phyloP scores from a whole-genome alignment of 2,113 vertebrate genomes.

The Tupaia tana region DNA sequence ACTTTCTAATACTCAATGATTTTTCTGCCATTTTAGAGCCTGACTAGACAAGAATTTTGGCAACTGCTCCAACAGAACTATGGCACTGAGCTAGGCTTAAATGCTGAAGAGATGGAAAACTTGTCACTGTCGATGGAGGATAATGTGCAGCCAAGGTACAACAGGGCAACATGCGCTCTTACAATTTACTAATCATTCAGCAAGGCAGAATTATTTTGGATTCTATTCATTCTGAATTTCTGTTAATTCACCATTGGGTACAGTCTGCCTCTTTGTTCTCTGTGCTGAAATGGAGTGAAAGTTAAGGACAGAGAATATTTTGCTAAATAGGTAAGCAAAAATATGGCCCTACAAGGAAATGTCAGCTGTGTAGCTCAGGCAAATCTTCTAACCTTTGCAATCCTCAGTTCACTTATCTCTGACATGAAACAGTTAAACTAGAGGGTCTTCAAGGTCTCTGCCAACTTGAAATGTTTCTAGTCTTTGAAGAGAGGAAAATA shows the following conservation, averaged over 20 bases:
- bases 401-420: conserved; percentile 11
- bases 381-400: background rate
- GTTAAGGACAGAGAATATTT: background rate
- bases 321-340: conserved; percentile 23
- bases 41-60: conserved; percentile 92
- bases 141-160: conserved; percentile 89
- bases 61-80: conserved; percentile 96
- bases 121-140: conserved; percentile 88
- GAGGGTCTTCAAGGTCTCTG: background rate
- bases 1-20: background rate
- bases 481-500: conserved; percentile 13
- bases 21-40: conserved; percentile 85
- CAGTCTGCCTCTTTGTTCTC: background rate
- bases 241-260: background rate
- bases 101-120: conserved; percentile 94
- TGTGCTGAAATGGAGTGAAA: background rate
- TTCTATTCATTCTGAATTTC: conserved; percentile 33
- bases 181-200: background rate
- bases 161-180: background rate
- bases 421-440: background rate
- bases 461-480: background rate
- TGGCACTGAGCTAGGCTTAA: conserved; percentile 95
- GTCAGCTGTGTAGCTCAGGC: background rate
- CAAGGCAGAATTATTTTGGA: conserved; percentile 27
- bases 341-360: background rate